Evolutionary conservation across 2,888 invertebrate genomes (phyloP), one percentile per base, ranked within the genome.

Genomic region (Thereva unica): DNA sequence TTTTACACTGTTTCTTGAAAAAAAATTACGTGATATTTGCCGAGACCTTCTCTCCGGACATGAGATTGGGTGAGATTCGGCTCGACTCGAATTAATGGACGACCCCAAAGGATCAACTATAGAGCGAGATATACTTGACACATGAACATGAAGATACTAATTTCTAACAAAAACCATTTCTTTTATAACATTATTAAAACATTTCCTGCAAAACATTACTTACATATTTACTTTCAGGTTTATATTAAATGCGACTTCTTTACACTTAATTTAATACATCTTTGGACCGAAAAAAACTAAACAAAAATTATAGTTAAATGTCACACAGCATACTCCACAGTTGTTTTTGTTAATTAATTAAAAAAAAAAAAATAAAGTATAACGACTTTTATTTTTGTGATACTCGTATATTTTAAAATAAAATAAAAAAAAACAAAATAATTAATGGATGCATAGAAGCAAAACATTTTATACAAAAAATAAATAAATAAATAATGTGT

Each of bases 151-250:
- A 42, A 7, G 4, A 5, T 12, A 47, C 5, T 47, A 9, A 5
- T 47, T 12, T 47, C 10, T 10, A 12, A 47, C 42, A 9, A 42
- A 42, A 42, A 42, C 2, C 8, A 4, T 0, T 0, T 9, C 7
- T 42, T 42, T 42, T n/a, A 42, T 42, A 4, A 42, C 23, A 42
- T 42, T 42, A 3, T 42, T 7, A 42, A 9, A 34, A 56, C 6
- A 56, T 35, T 44, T 34, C 5, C 6, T 44, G 23, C 5, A 42
- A 56, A 12, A 5, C 0, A 5, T 56, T 12, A 23, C 23, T 44
- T 56, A n/a, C n/a, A n/a, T n/a, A 5, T 59, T 12, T 59, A 8
- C 1, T 59, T 59, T 38, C 59, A 59, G 59, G 59, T 49, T 12
- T 47, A n/a, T 59, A 59, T 38, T 59, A 47, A 59, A 59, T 59